Evolutionary conservation across 2,888 invertebrate genomes (phyloP), one percentile per base, ranked within the genome.

Genomic region (Dysmachus trigonus): DNA sequence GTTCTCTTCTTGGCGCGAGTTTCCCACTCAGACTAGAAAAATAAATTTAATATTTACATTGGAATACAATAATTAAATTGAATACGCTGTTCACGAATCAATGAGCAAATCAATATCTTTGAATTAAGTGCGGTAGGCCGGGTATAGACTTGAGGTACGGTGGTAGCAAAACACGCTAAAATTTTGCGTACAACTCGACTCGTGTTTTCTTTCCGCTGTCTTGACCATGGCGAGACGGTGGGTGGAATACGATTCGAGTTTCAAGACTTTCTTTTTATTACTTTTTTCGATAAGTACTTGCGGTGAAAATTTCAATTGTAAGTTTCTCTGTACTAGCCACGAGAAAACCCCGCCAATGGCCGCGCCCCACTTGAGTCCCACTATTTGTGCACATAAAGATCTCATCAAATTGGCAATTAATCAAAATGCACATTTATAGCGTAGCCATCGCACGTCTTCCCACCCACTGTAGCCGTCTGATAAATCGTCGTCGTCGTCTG

Each of bases 51-150:
- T 53, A 53, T 53, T 62, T 62, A 18, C 27, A 62, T n/a, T 62
- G 27, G 2, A 62, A 62, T 22, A 62, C 62, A 73, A 31, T 15
- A 33, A 73, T 73, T 73, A 76, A 76, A 76, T 38, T 76, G 76
- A 76, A 76, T 76, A 22, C 22, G 35, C 10, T 33, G 76, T 76
- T 76, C 35, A 76, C 76, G 22, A 76, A 76, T 76, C 76, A 76
- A 76, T 76, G 76, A 76, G 38, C 76, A 76, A 76, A 76, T 76
- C 76, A 76, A 76, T 76, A 76, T 5, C 22, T 18, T 7, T 38
- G 33, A 35, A 22, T 62, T 22, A 62, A 62, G 27, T 62, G 10
- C 8, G 62, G 27, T 62, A 62, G 62, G 22, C 22, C 47, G n/a
- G 47, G 47, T 15, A 53, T 6, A 53, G 2, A 8, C n/a, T 2